Conservation (phyloP, 2,797 vertebrate species). For the Poeciliopsis turneri region DNA sequence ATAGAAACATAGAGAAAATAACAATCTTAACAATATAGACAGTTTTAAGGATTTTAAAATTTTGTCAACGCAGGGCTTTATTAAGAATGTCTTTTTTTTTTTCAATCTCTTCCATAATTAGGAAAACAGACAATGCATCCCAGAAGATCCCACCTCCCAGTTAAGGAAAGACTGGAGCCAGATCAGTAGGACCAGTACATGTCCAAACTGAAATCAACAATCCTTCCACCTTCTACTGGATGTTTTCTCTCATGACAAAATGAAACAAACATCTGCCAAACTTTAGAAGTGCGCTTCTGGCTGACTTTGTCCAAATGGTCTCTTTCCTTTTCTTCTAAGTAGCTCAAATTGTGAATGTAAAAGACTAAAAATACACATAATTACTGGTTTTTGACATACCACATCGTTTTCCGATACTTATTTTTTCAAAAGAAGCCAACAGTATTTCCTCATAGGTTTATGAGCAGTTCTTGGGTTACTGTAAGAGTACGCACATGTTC, state of each 20-base stretch:
- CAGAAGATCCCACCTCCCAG: conserved; percentile 49
- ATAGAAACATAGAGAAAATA: too few relatives aligned
- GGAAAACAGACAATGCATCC: conserved; percentile 46
- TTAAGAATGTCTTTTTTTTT: conserved; percentile 56
- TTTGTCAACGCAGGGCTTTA: conserved; percentile 46
- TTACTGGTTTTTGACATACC: conserved; percentile 52
- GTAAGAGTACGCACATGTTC: conserved; percentile 34
- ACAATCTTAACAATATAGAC: too few relatives aligned
- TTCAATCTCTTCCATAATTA: conserved; percentile 65
- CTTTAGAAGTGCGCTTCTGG: conserved; percentile 27
- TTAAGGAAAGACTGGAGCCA: conserved; percentile 35
- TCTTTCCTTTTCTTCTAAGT: conserved; percentile 34
- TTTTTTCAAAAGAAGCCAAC: conserved; percentile 29
- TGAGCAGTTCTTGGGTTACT: conserved; percentile 19
- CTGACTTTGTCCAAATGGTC: conserved; percentile 37
- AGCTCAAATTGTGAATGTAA: conserved; percentile 40
- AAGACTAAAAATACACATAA: conserved; percentile 62
- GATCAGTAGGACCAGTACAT: conserved; percentile 1
- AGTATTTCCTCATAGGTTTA: conserved; percentile 47
- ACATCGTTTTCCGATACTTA: conserved; percentile 47
- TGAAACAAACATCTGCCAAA: conserved; percentile 26
- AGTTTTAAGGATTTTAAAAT: too few relatives aligned
- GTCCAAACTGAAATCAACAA: conserved; percentile 27
- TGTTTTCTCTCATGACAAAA: conserved; percentile 14
- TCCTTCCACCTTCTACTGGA: conserved; percentile 27